These are phyloP conservation scores for Papilio dardanus DNA, from an alignment of 1,140 invertebrate genomes.

Conservation along the genomic window DNA sequence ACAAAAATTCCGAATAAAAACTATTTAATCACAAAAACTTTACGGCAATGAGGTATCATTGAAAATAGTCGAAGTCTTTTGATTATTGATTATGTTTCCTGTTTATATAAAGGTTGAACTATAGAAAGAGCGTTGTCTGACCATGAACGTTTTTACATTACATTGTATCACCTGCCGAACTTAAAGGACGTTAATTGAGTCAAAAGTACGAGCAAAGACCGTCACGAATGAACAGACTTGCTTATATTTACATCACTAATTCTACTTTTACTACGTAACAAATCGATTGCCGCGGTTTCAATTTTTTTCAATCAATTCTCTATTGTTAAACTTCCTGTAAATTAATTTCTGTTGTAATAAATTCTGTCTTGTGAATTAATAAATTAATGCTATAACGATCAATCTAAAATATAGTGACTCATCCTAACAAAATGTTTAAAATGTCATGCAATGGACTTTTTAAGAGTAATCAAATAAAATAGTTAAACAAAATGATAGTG, in stretches of 20 bases:
- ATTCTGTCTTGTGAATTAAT: neutral
- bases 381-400: neutral
- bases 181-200: conserved; percentile 9
- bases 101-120: conserved; percentile 7
- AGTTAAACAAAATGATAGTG: neutral
- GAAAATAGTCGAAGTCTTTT: neutral
- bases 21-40: neutral
- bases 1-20: neutral
- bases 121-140: conserved; percentile 1
- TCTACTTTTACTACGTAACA: conserved; percentile 17
- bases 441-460: neutral
- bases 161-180: neutral
- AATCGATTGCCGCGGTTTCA: conserved; percentile 25
- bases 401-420: no score
- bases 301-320: conserved; percentile 25
- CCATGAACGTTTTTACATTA: conserved; percentile 16
- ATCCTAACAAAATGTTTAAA: neutral
- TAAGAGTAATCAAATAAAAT: neutral
- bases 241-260: conserved; percentile 24
- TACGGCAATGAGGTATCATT: neutral
- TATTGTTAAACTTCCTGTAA: conserved; percentile 7
- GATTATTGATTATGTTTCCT: neutral
- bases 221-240: conserved; percentile 11
- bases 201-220: conserved; percentile 12
- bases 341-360: neutral